Evolutionary conservation across 2,113 vertebrate genomes (phyloP), one percentile per base, ranked within the genome.

Genomic region (Oxyura jamaicensis): DNA sequence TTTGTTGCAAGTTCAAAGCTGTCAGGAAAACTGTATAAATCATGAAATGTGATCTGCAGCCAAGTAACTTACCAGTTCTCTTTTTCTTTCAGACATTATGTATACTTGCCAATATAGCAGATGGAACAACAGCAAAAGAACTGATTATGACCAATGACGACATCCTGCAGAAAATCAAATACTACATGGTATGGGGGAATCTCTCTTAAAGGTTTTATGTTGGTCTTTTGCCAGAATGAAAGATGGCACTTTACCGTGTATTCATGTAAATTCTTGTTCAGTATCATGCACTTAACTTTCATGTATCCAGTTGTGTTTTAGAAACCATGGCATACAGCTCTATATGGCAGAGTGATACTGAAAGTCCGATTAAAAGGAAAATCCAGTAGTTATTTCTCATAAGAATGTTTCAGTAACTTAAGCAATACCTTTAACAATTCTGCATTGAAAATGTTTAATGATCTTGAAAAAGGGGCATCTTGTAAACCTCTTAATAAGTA

Each of bases 131-230:
- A 50, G 99, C 99, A 90, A 99, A 99, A 97, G 99, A 99, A 28
- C 98, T 99, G 75, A 99, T 99, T 94, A 99, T 99, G 99, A 99
- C 99, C 92, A 99, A 99, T 85, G 99, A 99, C 75, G 99, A 99
- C 97, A 99, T 99, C 95, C 98, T 99, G 60, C 99, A 99, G 98
- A 99, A 99, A 98, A 98, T 99, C 96, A 99, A 99, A 96, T 99
- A 99, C 97, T 99, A 99, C 92, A 99, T 99, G 99, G 99, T 99
- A 98, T 79, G 98, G 46, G 46, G 60, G 46, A 46, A 80, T 66
- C 76, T 83, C 21, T 66, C 71, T 83, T 48, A 13, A 69, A 55
- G 55, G 10, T 42, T 52, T 94, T 48, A 10, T 58, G n/a, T 66
- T 33, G 52, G 8, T n/a, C 56, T 62, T 94, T 92, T 85, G 6